Evolutionary conservation across 2,113 vertebrate species (phyloP).

Genomic region (Aleadryas rufinucha): DNA sequence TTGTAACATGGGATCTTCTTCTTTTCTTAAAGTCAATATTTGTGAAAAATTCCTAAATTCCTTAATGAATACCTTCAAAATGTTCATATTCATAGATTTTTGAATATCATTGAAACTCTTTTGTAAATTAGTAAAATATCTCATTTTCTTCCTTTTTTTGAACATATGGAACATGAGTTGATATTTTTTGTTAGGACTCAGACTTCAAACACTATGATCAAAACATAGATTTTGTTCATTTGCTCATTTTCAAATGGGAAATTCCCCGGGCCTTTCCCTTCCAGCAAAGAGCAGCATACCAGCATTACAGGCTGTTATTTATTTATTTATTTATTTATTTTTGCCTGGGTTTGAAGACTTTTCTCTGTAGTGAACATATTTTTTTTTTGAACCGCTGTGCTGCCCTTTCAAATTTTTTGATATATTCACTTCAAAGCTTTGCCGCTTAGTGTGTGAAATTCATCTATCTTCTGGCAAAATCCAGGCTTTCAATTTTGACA

Average conservation of each 20-base stretch:
- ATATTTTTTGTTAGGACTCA: neutral
- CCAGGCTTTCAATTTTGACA: neutral
- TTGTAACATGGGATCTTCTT: neutral
- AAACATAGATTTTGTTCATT: slow-evolving; percentile 5
- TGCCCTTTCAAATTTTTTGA: neutral
- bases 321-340: neutral
- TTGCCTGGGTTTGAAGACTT: neutral
- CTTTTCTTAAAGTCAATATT: neutral
- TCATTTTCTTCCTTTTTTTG: neutral
- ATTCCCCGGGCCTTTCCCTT: neutral
- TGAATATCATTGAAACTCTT: neutral
- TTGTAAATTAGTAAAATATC: neutral
- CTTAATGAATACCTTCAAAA: neutral
- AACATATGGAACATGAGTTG: neutral
- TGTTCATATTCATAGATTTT: neutral
- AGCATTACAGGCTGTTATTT: neutral
- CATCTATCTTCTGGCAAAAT: neutral
- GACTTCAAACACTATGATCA: neutral
- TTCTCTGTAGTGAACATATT: neutral
- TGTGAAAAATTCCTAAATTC: neutral
- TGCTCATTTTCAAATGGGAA: neutral
- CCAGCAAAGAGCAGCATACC: neutral
- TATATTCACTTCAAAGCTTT: neutral
- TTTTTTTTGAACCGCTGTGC: neutral
- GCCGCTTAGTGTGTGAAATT: neutral